phyloP scores from a whole-genome alignment of 1,140 invertebrate genomes.

The Trichomalopsis sarcophagae region DNA sequence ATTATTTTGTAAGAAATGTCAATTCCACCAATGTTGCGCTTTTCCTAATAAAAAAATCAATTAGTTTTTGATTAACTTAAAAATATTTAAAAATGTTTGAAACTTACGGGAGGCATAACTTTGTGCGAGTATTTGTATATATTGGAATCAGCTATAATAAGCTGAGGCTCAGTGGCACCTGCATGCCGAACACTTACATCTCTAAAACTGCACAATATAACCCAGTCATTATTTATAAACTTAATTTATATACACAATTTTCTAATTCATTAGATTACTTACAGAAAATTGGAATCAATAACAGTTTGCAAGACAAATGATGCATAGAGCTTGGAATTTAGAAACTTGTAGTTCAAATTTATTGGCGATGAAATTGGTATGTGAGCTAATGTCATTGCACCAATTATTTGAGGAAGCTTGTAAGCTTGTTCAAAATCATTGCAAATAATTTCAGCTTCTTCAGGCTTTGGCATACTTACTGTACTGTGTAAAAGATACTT shows the following conservation, averaged over 20 bases:
- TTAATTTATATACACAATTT: conserved; percentile 1
- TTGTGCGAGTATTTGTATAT: conserved; percentile 56
- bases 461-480: conserved; percentile 59
- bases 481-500: conserved; percentile 56
- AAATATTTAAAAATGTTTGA: background rate
- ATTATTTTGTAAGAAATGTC: conserved; percentile 61
- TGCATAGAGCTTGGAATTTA: conserved; percentile 58
- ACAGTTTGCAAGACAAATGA: conserved; percentile 61
- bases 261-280: conserved; percentile 37
- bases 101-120: conserved; percentile 59
- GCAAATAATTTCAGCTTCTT: conserved; percentile 56
- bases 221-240: conserved; percentile 16
- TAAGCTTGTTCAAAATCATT: conserved; percentile 55
- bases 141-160: conserved; percentile 59
- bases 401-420: conserved; percentile 59
- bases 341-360: conserved; percentile 55
- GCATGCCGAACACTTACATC: conserved; percentile 62
- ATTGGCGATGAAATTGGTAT: conserved; percentile 54
- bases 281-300: conserved; percentile 59
- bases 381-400: conserved; percentile 57
- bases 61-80: background rate
- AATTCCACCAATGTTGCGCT: conserved; percentile 54
- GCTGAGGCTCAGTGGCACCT: conserved; percentile 53
- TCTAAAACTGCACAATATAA: conserved; percentile 56
- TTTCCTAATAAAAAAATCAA: conserved; percentile 52